phyloP scores from a whole-genome alignment of 2,888 invertebrate genomes.

The Latheticus oryzae region DNA sequence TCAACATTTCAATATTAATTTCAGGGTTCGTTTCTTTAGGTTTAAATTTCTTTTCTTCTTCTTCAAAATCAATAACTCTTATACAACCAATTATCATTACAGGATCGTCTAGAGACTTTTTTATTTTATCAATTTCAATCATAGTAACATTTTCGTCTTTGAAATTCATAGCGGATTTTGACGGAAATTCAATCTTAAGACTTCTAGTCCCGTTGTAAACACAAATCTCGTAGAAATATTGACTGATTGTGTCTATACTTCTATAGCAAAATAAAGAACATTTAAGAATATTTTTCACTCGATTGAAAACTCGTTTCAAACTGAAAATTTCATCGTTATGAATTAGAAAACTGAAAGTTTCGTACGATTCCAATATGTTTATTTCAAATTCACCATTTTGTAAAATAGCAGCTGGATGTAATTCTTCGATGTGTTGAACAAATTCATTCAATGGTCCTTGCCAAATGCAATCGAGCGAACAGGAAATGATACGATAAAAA shows the following conservation, averaged over 20 bases:
- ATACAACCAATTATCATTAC: constrained; percentile 47
- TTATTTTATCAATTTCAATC: constrained; percentile 42
- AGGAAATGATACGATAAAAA: constrained; percentile 46
- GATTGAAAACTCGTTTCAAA: constrained; percentile 52
- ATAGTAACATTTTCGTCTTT: constrained; percentile 40
- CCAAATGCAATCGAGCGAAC: constrained; percentile 55
- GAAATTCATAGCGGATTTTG: constrained; percentile 8
- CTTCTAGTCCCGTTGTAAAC: constrained; percentile 18
- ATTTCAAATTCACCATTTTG: constrained; percentile 55
- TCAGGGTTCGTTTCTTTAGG: constrained; percentile 8
- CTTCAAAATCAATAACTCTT: constrained; percentile 34
- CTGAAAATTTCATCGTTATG: constrained; percentile 54
- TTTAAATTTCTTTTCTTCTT: constrained; percentile 10
- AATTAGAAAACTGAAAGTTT: constrained; percentile 54
- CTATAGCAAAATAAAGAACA: constrained; percentile 52
- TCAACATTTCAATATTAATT: constrained; percentile 42
- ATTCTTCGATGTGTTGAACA: constrained; percentile 54
- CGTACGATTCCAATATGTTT: constrained; percentile 56
- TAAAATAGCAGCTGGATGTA: constrained; percentile 54
- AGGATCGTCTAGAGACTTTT: constrained; percentile 48
- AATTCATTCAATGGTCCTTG: constrained; percentile 52
- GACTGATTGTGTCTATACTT: constrained; percentile 9
- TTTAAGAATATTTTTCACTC: constrained; percentile 48
- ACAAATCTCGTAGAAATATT: constrained; percentile 41
- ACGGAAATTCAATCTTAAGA: constrained; percentile 1